Evolutionary conservation across 2,888 invertebrate genomes (phyloP).

Genomic region (Sphaerophoria taeniata): DNA sequence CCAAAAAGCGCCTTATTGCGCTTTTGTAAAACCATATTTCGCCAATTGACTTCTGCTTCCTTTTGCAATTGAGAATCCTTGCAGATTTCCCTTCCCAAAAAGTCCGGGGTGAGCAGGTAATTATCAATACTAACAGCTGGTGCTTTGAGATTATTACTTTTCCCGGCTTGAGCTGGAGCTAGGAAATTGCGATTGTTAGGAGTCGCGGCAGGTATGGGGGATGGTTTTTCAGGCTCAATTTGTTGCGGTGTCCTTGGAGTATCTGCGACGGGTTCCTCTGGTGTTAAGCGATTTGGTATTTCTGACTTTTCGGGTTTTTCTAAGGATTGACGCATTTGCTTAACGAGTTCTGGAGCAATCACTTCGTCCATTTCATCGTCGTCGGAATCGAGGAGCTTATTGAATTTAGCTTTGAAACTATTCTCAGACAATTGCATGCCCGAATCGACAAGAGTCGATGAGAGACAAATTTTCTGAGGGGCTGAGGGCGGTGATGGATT

Average conservation of each 20-base stretch:
- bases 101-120: conserved; percentile 53
- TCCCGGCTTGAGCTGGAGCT: background rate
- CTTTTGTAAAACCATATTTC: conserved; percentile 34
- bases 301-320: too few relatives aligned
- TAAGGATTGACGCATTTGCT: conserved; percentile 34
- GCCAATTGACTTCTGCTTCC: conserved; percentile 52
- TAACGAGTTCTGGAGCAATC: conserved; percentile 50
- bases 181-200: background rate
- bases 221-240: background rate
- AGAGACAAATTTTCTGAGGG: conserved; percentile 1
- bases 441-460: conserved; percentile 48
- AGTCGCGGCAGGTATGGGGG: background rate
- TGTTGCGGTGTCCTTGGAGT: background rate
- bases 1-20: conserved; percentile 44
- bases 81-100: conserved; percentile 43
- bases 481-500: background rate
- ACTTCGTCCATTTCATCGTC: conserved; percentile 68
- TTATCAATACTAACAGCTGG: conserved; percentile 42
- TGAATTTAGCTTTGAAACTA: conserved; percentile 53
- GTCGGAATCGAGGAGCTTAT: conserved; percentile 64
- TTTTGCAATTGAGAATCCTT: conserved; percentile 41
- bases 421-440: conserved; percentile 35
- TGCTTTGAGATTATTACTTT: background rate
- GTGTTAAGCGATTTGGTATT: background rate
- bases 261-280: background rate